Evolutionary conservation across 2,797 vertebrate genomes (phyloP), one percentile per base, ranked within the genome.

Genomic region (Acanthornis magna): DNA sequence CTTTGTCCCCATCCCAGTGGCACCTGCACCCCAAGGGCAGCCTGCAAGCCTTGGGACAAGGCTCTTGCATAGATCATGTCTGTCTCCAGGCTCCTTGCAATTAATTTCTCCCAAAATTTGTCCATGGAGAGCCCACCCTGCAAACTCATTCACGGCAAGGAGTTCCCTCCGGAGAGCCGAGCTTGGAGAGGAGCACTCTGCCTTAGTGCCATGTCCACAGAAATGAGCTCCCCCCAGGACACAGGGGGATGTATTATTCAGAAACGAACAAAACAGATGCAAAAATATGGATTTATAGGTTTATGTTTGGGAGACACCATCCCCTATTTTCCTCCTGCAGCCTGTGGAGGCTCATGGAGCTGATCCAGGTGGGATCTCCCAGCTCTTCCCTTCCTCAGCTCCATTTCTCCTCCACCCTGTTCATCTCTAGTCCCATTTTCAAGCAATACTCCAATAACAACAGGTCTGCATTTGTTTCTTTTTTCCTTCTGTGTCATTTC

Each of bases 401-500:
- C 63, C 50, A 21, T 71, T 81, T 58, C 47, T 88, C 23, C 54
- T 75, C 77, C 42, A 15, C 45, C n/a, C 21, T 30, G 2, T 50
- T 34, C 38, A 47, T 85, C 6, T 53, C 60, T 30, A 29, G 16
- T 40, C 66, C 77, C 47, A 43, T 81, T 91, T 91, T 55, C 40
- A 72, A 85, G 67, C 40, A 58, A 34, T 63, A 60, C 72, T 88
- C 34, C 58, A 78, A 57, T 73, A 91, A 82, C 14, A 38, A 85
- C 92, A 92, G 92, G 53, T 75, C 81, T 61, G 71, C 73, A 81
- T 96, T 93, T 86, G n/a, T 48, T 81, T 88, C 70, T 60, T 88
- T 91, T 87, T 66, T 53, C 36, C 42, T 54, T 51, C 65, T 34
- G 9, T 95, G 63, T 94, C 84, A 96, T 95, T 97, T 96, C 86